Evolutionary conservation across 2,888 invertebrate species (phyloP), one percentile per base, ranked within the genome.

Genomic region (Catocala nupta): DNA sequence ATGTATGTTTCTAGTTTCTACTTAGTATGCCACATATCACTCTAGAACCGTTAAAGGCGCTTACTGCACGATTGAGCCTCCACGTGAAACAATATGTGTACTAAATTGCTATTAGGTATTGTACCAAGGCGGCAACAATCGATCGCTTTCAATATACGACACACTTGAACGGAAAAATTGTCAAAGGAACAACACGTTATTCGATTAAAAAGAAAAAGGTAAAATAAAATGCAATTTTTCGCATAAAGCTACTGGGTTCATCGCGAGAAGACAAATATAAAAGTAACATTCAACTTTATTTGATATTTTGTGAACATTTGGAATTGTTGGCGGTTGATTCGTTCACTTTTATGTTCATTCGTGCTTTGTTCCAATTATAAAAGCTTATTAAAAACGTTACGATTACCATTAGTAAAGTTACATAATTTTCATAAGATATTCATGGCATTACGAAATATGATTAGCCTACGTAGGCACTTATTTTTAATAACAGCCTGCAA

Each of bases 121-220:
- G 63, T 36, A 70, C 70, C 72, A 78, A 78, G 65, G 65, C 51
- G 54, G 36, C 47, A 33, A 67, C 58, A 54, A 67, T 66, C 65
- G 64, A 70, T 65, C 58, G 70, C 49, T 51, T 63, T 65, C 62
- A 59, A 63, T 59, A 56, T 53, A 61, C 54, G 59, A 59, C 47
- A 66, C 50, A 72, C 47, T 68, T 55, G 61, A 55, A 52, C 58
- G 61, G 64, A 60, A 57, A 68, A 65, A 64, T 68, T 70, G 64
- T 59, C 71, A 76, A 77, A 68, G 69, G 53, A 64, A 66, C 67
- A 68, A 70, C 68, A 61, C 55, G 59, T 43, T 59, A 68, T 63
- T 70, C 56, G 56, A 69, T 72, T 70, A 70, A 73, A 68, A 66
- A 64, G 58, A 73, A 76, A 76, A 75, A 61, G 57, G 58, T 56